phyloP scores from a whole-genome alignment of 92 coral and sea anemone genomes.

The Plumapathes pennacea region DNA sequence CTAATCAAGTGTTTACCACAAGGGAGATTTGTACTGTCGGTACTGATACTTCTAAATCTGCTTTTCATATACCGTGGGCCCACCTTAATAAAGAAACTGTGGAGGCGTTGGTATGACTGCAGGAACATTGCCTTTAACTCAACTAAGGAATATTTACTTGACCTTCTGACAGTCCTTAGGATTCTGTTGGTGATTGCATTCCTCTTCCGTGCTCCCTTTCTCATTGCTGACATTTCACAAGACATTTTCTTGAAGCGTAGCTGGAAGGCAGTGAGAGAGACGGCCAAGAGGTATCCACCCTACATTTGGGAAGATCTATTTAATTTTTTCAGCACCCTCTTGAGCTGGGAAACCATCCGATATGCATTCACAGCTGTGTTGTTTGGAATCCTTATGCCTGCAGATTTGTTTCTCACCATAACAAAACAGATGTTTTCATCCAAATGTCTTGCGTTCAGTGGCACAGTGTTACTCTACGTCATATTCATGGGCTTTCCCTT shows the following conservation, averaged over 20 bases:
- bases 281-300: conserved; percentile 86
- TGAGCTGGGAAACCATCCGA: conserved; percentile 89
- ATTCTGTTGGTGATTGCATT: conserved; percentile 70
- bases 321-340: conserved; percentile 41
- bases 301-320: conserved; percentile 60
- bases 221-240: conserved; percentile 78
- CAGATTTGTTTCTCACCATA: conserved; percentile 82
- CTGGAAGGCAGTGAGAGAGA: conserved; percentile 93
- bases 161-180: conserved; percentile 68
- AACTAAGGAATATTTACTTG: conserved; percentile 70
- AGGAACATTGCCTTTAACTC: conserved; percentile 75
- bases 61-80: conserved; percentile 90
- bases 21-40: conserved; percentile 60
- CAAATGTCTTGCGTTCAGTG: conserved; percentile 45
- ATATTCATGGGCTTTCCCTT: conserved; percentile 83
- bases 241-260: conserved; percentile 82
- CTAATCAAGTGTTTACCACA: conserved; percentile 86
- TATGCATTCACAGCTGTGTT: conserved; percentile 77
- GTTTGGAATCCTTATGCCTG: conserved; percentile 96
- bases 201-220: conserved; percentile 92
- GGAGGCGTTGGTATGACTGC: conserved; percentile 91
- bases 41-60: conserved; percentile 70
- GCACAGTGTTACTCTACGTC: conserved; percentile 58
- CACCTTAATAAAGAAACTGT: conserved; percentile 63
- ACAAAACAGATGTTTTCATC: conserved; percentile 59